Percentiles rank a stretch among this genome's conserved stretches.
These are phyloP conservation scores for Argopecten irradians DNA, from an alignment of 1,140 invertebrate genomes.

Conservation along the genomic window DNA sequence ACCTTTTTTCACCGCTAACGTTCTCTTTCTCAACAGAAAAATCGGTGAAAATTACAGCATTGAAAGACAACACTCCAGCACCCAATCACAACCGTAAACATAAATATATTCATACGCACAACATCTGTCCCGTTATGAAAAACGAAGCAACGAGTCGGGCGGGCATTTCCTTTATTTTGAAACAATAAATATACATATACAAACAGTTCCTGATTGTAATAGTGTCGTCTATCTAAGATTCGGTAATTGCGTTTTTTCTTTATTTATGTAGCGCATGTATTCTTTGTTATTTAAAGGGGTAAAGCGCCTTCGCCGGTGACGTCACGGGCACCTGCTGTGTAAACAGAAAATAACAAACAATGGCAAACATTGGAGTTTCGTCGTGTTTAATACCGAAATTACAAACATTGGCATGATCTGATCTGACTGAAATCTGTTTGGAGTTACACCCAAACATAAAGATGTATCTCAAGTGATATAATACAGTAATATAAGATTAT, in stretches of 20 bases:
- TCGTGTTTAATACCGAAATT: slow-evolving; percentile 11
- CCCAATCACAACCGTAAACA: slow-evolving; percentile 66
- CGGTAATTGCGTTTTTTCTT: not conserved
- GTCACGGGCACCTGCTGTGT: slow-evolving; percentile 72
- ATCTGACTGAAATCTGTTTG: not conserved
- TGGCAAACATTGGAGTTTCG: slow-evolving; percentile 36
- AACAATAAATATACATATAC: not conserved
- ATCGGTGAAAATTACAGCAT: slow-evolving; percentile 57
- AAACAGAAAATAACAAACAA: slow-evolving; percentile 72
- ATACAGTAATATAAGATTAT: not conserved
- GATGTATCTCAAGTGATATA: not conserved
- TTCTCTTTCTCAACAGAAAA: slow-evolving; percentile 46
- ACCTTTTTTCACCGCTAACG: slow-evolving; percentile 51
- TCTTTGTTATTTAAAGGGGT: slow-evolving; percentile 65
- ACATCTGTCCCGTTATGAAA: slow-evolving; percentile 20
- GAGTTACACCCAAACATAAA: slow-evolving; percentile 1
- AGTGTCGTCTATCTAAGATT: not conserved
- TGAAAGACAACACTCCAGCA: slow-evolving; percentile 66
- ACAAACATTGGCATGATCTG: slow-evolving; percentile 25
- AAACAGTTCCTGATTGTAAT: not conserved
- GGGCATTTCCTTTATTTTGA: slow-evolving; percentile 36
- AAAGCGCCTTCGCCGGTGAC: slow-evolving; percentile 57
- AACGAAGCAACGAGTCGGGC: not conserved
- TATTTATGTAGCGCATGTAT: slow-evolving; percentile 44
- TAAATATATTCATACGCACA: slow-evolving; percentile 67